Evolutionary conservation across 1,140 invertebrate genomes (phyloP).

Genomic region (Lasaia peninsularis): DNA sequence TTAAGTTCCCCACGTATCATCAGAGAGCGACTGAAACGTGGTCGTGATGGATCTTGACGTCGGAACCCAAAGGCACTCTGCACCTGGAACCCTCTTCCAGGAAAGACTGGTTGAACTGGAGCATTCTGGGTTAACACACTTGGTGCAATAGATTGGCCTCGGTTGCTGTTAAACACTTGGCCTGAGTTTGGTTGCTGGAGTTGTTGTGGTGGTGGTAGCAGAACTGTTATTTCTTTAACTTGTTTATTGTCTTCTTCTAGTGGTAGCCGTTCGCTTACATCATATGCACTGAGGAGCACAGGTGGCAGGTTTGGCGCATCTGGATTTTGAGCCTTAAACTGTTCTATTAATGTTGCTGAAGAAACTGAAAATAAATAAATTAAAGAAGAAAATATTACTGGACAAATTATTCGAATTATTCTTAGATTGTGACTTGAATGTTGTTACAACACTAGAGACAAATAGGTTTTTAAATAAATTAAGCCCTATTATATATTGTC

Average conservation of each 20-base stretch:
- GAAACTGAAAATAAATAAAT: slow-evolving; percentile 29
- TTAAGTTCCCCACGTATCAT: slow-evolving; percentile 39
- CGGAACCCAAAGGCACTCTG: background rate
- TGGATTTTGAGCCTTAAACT: slow-evolving; percentile 41
- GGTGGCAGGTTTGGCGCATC: slow-evolving; percentile 39
- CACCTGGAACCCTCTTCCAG: background rate
- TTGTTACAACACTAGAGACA: too few relatives aligned
- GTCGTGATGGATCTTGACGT: slow-evolving; percentile 18
- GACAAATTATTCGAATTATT: too few relatives aligned
- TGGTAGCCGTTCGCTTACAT: slow-evolving; percentile 26
- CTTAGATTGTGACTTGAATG: too few relatives aligned
- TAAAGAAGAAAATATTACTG: background rate
- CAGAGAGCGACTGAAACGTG: slow-evolving; percentile 36
- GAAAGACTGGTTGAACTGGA: slow-evolving; percentile 6
- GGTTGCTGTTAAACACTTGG: background rate
- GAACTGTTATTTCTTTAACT: background rate
- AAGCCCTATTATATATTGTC: too few relatives aligned
- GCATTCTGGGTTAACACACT: background rate
- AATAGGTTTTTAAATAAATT: too few relatives aligned
- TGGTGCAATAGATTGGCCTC: too few relatives aligned
- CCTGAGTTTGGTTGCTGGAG: background rate
- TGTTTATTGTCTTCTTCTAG: background rate
- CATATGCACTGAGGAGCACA: slow-evolving; percentile 30
- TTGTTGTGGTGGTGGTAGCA: background rate
- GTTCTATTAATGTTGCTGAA: slow-evolving; percentile 37